Conservation (phyloP, 2,113 vertebrate species). For the Ceuthmochares aereus region DNA sequence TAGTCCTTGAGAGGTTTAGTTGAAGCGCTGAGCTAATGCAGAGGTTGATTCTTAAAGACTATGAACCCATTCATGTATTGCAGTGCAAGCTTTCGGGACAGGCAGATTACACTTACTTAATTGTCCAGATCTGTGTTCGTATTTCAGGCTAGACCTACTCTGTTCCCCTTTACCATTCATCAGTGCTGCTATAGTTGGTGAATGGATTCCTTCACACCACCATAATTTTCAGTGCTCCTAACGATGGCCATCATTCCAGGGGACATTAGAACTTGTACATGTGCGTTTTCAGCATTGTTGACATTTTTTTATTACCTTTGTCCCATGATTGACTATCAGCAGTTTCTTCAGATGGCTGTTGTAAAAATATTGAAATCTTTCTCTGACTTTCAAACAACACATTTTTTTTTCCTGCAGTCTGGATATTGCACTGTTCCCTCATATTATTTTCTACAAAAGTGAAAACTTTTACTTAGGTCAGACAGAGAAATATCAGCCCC, state of each 20-base stretch:
- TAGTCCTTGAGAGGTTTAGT: neutral
- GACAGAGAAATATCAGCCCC: neutral
- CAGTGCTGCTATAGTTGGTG: neutral
- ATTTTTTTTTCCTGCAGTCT: neutral
- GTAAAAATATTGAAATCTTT: neutral
- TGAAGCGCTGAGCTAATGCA: neutral
- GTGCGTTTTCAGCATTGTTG: neutral
- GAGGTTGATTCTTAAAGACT: neutral
- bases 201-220: neutral
- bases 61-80: neutral
- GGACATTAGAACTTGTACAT: neutral
- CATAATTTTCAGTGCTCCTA: neutral
- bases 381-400: neutral
- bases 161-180: neutral
- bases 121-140: neutral
- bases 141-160: neutral
- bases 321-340: neutral
- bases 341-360: neutral
- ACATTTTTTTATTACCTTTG: neutral
- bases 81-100: neutral
- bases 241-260: neutral
- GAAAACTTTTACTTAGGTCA: neutral
- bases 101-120: neutral
- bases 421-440: neutral
- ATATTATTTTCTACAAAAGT: neutral